Evolutionary conservation across 1,140 invertebrate species (phyloP), one percentile per base, ranked within the genome.

Genomic region (Diabrotica undecimpunctata): DNA sequence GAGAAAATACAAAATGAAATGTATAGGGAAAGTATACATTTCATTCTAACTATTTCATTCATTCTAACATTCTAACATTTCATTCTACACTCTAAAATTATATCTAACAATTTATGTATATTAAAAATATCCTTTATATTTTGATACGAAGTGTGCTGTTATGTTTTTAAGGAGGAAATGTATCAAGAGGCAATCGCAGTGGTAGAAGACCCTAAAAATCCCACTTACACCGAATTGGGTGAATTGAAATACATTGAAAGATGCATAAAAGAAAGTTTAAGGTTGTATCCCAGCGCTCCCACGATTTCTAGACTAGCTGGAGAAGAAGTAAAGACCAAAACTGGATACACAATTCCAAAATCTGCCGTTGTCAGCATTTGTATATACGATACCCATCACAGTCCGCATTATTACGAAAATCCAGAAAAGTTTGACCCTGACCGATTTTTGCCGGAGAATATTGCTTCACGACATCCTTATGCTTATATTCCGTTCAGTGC

Each of bases 231-330:
- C 51, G 89, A 90, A 74, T 71, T 90, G 51, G 76, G 79, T 62
- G 78, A 85, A 61, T 82, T 93, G 83, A 88, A 85, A 70, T 93
- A 90, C 72, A 75, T 91, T 65, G 90, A 91, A 72, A 50, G 69
- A 11, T 83, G 84, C 5, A 83, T 90, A n/a, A 91, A 86, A 75
- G 86, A 88, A 75, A 78, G 83, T 1, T 71, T 88, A n/a, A 78
- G 87, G 46, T 56, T 90, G 4, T 90, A 83, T 76, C 89, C 90
- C 10, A 83, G 88, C 1, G 89, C 90, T 37, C 88, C 89, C 13
- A 75, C 87, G 10, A 85, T 89, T 68, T 83, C 81, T 6, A 77
- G 90, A 39, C 72, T 75, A 25, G 74, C 86, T 0, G 76, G 70
- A 5, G 81, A 86, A 72, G 85, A 83, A 57, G 62, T 80, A 13